Evolutionary conservation across 2,113 vertebrate species (phyloP).

Genomic region (Hyla sarda): DNA sequence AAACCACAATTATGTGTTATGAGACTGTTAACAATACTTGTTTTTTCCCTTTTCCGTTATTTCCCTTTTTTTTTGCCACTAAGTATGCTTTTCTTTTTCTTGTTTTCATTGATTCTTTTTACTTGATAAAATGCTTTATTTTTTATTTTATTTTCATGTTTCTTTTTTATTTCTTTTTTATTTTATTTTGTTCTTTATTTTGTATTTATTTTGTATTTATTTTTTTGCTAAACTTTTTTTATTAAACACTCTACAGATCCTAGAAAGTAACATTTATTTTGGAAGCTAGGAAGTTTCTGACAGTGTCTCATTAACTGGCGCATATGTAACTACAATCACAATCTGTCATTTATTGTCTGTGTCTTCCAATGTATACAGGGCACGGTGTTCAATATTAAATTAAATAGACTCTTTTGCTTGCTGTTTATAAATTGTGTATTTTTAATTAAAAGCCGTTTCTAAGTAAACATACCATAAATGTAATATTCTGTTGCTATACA

Average conservation of each 20-base stretch:
- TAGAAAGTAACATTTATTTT: neutral
- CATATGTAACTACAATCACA: neutral
- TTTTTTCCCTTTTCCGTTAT: neutral
- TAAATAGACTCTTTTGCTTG: conserved; percentile 48
- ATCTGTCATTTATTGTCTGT: conserved; percentile 19
- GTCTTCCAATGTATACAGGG: conserved; percentile 28
- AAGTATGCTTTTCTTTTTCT: neutral
- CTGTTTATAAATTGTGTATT: conserved; percentile 48
- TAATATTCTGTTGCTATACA: conserved; percentile 53
- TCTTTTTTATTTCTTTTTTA: neutral
- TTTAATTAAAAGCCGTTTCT: conserved; percentile 53
- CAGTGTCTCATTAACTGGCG: neutral
- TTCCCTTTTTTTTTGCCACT: neutral
- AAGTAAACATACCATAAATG: conserved; percentile 48
- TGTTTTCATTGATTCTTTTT: neutral
- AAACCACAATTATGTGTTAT: conserved; percentile 9
- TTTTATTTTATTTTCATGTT: neutral
- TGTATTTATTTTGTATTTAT: neutral
- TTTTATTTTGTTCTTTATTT: neutral
- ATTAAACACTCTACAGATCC: neutral
- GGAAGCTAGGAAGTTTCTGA: neutral
- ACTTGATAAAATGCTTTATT: neutral
- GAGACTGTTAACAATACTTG: neutral
- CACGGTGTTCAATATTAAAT: conserved; percentile 42
- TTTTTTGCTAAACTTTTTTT: neutral